Conservation (phyloP, 92 coral and sea anemone genomes). For the Isaurus tuberculatus region DNA sequence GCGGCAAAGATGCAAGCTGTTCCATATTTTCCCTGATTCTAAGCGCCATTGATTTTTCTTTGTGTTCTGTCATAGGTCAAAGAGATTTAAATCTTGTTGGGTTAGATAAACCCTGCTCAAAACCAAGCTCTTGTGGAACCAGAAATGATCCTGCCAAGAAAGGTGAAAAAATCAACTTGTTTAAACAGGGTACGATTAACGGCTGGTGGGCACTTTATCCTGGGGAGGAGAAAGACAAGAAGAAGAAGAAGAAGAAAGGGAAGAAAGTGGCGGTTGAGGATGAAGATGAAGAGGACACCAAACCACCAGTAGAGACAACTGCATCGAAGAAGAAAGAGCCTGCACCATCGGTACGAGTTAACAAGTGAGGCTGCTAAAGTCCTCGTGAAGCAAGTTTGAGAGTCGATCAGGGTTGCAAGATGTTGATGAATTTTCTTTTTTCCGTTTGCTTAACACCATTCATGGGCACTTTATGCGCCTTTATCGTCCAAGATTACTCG, state of each 20-base stretch:
- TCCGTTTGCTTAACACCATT: not conserved
- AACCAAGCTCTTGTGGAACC: conserved; percentile 54
- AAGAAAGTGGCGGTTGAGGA: not conserved
- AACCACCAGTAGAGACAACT: conserved; percentile 25
- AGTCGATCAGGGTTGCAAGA: not conserved
- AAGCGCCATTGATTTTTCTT: too few relatives aligned
- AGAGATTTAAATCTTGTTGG: conserved; percentile 36
- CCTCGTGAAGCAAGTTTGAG: not conserved
- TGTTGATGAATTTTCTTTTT: not conserved
- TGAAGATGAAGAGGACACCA: conserved; percentile 25
- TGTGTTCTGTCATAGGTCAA: conserved; percentile 2
- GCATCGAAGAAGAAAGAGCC: conserved; percentile 62
- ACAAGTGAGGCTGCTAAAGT: not conserved
- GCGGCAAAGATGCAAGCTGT: too few relatives aligned
- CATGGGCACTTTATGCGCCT: too few relatives aligned
- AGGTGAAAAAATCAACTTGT: conserved; percentile 35
- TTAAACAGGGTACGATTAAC: conserved; percentile 20
- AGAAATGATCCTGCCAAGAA: conserved; percentile 60
- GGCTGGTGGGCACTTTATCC: conserved; percentile 52
- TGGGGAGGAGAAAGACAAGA: conserved; percentile 30
- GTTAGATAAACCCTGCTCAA: conserved; percentile 56
- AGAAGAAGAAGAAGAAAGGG: conserved; percentile 3
- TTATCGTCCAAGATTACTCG: too few relatives aligned
- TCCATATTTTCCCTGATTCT: too few relatives aligned
- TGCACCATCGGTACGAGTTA: conserved; percentile 48